phyloP scores from a whole-genome alignment of 2,888 invertebrate species.

The Amphipoea oculea region DNA sequence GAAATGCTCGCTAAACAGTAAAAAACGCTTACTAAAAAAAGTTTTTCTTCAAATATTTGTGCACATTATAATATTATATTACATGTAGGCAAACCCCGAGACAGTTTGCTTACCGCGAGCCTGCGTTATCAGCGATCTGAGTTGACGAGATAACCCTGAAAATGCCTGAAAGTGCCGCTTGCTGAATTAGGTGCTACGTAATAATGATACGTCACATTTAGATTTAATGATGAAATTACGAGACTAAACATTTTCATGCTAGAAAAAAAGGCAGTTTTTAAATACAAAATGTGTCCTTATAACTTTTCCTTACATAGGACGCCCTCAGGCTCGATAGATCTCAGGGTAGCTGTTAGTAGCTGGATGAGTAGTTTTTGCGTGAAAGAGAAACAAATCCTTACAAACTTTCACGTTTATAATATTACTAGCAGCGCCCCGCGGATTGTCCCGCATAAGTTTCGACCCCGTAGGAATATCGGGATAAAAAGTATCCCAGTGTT shows the following conservation, averaged over 20 bases:
- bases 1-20: not conserved
- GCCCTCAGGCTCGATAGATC: too few species aligned
- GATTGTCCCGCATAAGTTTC: too few species aligned
- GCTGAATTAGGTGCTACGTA: constrained; percentile 40
- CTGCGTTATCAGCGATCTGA: constrained; percentile 59
- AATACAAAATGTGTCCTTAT: too few species aligned
- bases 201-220: constrained; percentile 33
- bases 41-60: constrained; percentile 44
- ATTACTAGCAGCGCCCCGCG: too few species aligned
- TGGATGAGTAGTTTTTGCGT: too few species aligned
- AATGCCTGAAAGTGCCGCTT: constrained; percentile 23
- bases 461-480: too few species aligned
- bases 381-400: too few species aligned
- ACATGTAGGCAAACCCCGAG: constrained; percentile 37
- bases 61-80: constrained; percentile 23
- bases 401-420: too few species aligned
- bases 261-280: not conserved
- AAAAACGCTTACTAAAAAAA: constrained; percentile 2
- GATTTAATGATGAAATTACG: constrained; percentile 27
- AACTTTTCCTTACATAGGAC: too few species aligned
- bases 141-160: constrained; percentile 62
- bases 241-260: not conserved
- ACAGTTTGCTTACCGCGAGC: constrained; percentile 57
- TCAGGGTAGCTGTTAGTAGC: too few species aligned
- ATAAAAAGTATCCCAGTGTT: too few species aligned